Conservation (phyloP, 2,888 invertebrate species). For the Dyspetes luteomarginatus region DNA sequence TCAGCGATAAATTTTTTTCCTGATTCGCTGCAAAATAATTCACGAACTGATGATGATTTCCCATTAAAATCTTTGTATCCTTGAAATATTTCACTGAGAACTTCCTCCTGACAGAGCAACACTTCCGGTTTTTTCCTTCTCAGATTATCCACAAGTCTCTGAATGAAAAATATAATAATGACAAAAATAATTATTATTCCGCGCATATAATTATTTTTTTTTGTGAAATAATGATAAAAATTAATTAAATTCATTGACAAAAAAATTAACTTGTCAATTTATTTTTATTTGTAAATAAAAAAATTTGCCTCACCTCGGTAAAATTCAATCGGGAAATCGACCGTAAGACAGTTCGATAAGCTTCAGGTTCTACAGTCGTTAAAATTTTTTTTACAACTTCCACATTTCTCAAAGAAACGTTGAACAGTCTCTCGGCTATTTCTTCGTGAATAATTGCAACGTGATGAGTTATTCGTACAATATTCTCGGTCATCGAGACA, state of each 20-base stretch:
- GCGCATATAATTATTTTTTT: too few relatives aligned
- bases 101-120: constrained; percentile 71
- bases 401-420: constrained; percentile 71
- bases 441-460: constrained; percentile 75
- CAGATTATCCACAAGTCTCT: constrained; percentile 71
- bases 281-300: background rate
- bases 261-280: too few relatives aligned
- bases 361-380: constrained; percentile 71
- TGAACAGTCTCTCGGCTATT: constrained; percentile 70
- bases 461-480: constrained; percentile 75
- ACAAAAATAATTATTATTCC: too few relatives aligned
- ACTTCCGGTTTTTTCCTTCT: constrained; percentile 63
- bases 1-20: constrained; percentile 75
- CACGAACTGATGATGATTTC: constrained; percentile 63
- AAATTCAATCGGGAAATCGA: constrained; percentile 74
- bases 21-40: constrained; percentile 73
- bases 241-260: too few relatives aligned
- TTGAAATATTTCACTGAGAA: constrained; percentile 73
- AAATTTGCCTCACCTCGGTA: constrained; percentile 69
- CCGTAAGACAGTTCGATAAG: constrained; percentile 71
- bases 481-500: constrained; percentile 72
- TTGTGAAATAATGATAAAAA: too few relatives aligned
- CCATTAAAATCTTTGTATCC: constrained; percentile 66
- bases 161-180: constrained; percentile 18
- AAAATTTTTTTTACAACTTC: constrained; percentile 72